phyloP scores from a whole-genome alignment of 2,888 invertebrate species.

The Drosophila robusta region DNA sequence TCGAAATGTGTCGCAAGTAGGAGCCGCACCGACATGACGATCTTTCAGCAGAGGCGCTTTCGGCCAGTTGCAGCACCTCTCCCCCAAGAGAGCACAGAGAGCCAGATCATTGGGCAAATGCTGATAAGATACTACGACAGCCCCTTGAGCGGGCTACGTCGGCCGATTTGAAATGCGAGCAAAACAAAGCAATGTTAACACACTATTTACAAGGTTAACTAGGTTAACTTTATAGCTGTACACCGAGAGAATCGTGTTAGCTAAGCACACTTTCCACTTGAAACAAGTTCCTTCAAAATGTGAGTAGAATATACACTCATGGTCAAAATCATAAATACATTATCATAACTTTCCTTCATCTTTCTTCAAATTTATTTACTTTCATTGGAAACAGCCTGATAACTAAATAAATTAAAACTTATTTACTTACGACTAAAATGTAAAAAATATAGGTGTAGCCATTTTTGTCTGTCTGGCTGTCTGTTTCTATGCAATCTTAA shows the following conservation, averaged over 20 bases:
- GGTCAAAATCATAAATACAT: too few relatives aligned
- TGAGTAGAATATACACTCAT: too few relatives aligned
- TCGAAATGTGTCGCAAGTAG: constrained; percentile 72
- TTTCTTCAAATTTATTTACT: too few relatives aligned
- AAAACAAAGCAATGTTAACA: constrained; percentile 12
- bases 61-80: constrained; percentile 24
- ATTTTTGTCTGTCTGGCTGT: too few relatives aligned
- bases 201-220: constrained; percentile 41
- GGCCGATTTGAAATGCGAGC: constrained; percentile 9
- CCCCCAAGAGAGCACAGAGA: constrained; percentile 7
- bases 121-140: constrained; percentile 61
- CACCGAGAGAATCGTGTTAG: background rate
- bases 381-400: too few relatives aligned
- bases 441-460: too few relatives aligned
- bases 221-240: constrained; percentile 37
- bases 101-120: constrained; percentile 41
- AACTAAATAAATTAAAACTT: too few relatives aligned
- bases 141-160: constrained; percentile 16
- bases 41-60: constrained; percentile 19
- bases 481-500: too few relatives aligned
- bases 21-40: constrained; percentile 47
- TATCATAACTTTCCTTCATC: too few relatives aligned
- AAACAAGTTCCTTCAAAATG: background rate
- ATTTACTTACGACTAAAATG: too few relatives aligned
- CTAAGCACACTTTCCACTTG: background rate